Conservation (phyloP, 2,797 vertebrate genomes). For the Thripadectes ignobilis region DNA sequence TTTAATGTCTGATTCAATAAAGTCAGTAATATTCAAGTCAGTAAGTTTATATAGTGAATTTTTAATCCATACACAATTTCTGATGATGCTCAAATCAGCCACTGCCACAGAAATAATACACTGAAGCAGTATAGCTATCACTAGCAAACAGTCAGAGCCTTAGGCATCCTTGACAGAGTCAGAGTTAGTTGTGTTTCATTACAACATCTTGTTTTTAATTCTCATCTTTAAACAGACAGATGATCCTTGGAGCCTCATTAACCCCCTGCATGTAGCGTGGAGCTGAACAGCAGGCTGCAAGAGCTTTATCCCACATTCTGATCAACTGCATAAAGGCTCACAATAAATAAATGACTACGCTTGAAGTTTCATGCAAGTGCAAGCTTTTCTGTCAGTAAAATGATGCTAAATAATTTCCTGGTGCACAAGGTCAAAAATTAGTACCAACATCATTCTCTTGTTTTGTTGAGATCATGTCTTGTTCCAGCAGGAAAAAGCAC, state of each 20-base stretch:
- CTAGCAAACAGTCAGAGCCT: neutral
- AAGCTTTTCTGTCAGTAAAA: neutral
- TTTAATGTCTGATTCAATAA: neutral
- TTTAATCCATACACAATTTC: neutral
- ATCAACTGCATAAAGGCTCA: neutral
- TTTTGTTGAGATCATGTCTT: constrained; percentile 21
- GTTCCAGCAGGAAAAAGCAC: neutral
- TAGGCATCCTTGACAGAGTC: neutral
- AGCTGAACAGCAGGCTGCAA: neutral
- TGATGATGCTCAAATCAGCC: neutral
- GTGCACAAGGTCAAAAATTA: constrained; percentile 26
- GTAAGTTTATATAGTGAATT: neutral
- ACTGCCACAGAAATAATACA: neutral
- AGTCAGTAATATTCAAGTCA: neutral
- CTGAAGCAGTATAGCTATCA: neutral
- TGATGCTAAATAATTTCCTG: constrained; percentile 3
- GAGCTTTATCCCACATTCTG: neutral
- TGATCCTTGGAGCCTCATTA: constrained; percentile 32
- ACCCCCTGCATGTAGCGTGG: neutral
- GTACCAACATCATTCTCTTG: neutral
- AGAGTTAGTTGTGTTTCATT: neutral
- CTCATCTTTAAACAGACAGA: constrained; percentile 30
- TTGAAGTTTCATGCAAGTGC: neutral
- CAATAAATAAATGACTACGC: neutral
- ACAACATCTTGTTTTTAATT: neutral